Evolutionary conservation across 2,797 vertebrate genomes (phyloP).

Genomic region (Pseudocheirus occidentalis): DNA sequence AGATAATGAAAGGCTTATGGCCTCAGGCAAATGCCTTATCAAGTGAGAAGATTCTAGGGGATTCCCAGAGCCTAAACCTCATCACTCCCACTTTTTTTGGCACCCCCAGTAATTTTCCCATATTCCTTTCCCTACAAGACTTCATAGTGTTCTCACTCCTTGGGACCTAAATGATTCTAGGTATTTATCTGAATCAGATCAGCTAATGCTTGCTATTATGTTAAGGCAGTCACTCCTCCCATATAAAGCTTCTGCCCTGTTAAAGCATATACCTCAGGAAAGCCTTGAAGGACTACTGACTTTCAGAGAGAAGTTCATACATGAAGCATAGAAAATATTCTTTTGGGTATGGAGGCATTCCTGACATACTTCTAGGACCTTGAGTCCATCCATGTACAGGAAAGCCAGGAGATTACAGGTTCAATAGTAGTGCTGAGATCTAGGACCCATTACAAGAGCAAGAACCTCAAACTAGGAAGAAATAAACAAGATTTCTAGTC

Average conservation of each 20-base stretch:
- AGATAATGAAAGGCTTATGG: too few relatives aligned
- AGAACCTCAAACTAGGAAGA: neutral
- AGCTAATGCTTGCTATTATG: neutral
- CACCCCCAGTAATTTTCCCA: neutral
- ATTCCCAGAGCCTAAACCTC: too few relatives aligned
- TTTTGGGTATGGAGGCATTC: neutral
- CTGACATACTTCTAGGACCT: neutral
- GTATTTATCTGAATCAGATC: neutral
- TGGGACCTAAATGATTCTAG: neutral
- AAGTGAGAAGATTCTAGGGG: too few relatives aligned
- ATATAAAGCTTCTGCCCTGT: neutral
- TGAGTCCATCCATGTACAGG: neutral
- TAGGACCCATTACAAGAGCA: neutral
- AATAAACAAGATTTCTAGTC: neutral
- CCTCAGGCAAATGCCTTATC: too few relatives aligned
- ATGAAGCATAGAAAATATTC: neutral
- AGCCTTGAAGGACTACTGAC: neutral
- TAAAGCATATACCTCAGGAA: neutral
- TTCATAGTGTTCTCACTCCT: neutral
- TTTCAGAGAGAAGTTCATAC: neutral
- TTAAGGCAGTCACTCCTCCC: neutral
- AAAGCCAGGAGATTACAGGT: neutral
- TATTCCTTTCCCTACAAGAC: neutral
- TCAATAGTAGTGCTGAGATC: neutral
- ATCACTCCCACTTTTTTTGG: neutral